Evolutionary conservation across 2,888 invertebrate species (phyloP), one percentile per base, ranked within the genome.

Genomic region (Stegophylla sp.): DNA sequence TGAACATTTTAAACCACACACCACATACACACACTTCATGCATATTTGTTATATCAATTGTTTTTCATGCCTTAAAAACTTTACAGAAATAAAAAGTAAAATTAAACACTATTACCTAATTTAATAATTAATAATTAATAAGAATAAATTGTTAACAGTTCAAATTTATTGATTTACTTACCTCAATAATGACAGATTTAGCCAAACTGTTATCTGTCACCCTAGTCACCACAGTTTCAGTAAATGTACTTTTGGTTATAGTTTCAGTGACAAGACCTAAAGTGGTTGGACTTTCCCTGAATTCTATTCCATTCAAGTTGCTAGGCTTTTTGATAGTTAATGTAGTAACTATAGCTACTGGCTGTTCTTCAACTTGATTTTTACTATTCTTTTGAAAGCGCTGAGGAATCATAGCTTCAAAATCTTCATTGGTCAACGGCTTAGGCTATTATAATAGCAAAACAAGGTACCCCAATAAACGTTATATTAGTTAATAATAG

Each of bases 191-290:
- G 88, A 95, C 90, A 86, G 94, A 94, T 88, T 90, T 91, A 87
- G 92, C 90, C 89, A 94, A 91, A 87, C 92, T 91, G 90, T 96
- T 96, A 89, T 96, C 95, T 85, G 96, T 96, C 88, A 96, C 92
- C 86, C 96, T 90, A 85, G 96, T 96, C 89, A 96, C 95, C 85
- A 95, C 94, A 84, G 95, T 96, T 90, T 96, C 96, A 86, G 96
- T 96, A 90, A 95, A 93, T 85, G 96, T 96, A 87, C 95, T 94
- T 91, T 95, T 96, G 88, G 96, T 96, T 90, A 96, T 94, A 88
- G 94, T 94, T 90, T 96, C 96, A 85, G 95, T 96, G 89, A 95
- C 93, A 87, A 91, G 91, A 87, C 96, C 96, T 86, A 93, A 91
- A 85, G 92, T 90, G 83, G 92, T 92, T 84, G 94, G 94, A 85